Conservation (phyloP, 2,888 invertebrate genomes). For the Torymus aiolomorphi region DNA sequence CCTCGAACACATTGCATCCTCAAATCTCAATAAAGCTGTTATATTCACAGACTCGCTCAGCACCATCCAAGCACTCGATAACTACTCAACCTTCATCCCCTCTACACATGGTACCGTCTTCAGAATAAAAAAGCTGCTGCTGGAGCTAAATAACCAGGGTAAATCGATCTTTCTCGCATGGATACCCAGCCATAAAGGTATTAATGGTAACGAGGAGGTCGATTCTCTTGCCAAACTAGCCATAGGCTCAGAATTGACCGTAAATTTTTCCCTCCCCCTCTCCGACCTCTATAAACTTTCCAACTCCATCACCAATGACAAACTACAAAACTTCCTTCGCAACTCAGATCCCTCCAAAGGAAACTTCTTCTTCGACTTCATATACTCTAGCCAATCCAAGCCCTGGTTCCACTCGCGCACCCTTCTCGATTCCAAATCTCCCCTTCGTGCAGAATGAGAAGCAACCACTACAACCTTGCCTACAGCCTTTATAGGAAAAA, state of each 20-base stretch:
- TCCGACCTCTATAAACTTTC: neutral
- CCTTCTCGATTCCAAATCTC: neutral
- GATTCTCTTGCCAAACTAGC: neutral
- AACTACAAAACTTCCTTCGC: neutral
- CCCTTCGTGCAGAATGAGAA: neutral
- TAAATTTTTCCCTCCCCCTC: neutral
- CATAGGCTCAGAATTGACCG: neutral
- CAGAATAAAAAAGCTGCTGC: neutral
- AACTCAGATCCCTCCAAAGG: neutral
- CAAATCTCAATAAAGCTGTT: neutral
- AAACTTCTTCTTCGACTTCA: neutral
- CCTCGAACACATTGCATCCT: neutral
- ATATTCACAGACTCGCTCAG: slow-evolving; percentile 35
- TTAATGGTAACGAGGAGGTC: too few relatives aligned
- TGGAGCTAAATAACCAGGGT: neutral
- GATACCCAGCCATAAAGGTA: neutral
- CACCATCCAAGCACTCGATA: slow-evolving; percentile 1
- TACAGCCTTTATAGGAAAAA: neutral
- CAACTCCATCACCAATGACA: neutral
- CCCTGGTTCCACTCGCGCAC: too few relatives aligned
- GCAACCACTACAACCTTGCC: neutral
- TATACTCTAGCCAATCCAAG: too few relatives aligned
- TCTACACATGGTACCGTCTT: neutral
- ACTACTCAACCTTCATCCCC: neutral
- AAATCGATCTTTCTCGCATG: neutral